Conservation (phyloP, 2,888 invertebrate species). For the Luperina testacea region DNA sequence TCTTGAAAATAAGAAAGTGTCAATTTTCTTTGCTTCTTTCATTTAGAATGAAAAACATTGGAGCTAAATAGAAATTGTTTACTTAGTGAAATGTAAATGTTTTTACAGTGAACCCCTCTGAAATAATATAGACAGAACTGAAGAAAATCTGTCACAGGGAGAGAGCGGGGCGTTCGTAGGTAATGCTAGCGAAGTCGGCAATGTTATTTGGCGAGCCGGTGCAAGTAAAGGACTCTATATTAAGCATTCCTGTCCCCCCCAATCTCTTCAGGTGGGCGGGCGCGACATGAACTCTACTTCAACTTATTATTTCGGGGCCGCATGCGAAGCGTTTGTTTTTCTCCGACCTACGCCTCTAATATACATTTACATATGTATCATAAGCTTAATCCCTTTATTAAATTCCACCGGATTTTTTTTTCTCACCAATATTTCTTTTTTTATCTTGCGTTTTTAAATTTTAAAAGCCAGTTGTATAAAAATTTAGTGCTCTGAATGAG, state of each 20-base stretch:
- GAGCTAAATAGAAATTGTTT: slow-evolving; percentile 55
- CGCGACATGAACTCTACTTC: slow-evolving; percentile 85
- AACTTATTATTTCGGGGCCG: slow-evolving; percentile 88
- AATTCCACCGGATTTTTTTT: slow-evolving; percentile 75
- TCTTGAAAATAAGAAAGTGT: slow-evolving; percentile 51
- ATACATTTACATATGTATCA: slow-evolving; percentile 81
- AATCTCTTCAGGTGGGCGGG: slow-evolving; percentile 87
- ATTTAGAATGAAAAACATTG: slow-evolving; percentile 51
- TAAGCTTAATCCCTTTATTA: slow-evolving; percentile 85
- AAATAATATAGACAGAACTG: slow-evolving; percentile 62
- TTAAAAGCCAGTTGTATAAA: slow-evolving; percentile 54
- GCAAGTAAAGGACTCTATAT: slow-evolving; percentile 89
- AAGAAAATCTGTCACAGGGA: slow-evolving; percentile 71
- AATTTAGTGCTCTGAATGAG: slow-evolving; percentile 50
- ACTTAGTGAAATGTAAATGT: slow-evolving; percentile 54
- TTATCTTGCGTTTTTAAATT: slow-evolving; percentile 59
- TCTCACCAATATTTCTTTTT: slow-evolving; percentile 70
- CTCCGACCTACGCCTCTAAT: slow-evolving; percentile 79
- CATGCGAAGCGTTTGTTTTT: slow-evolving; percentile 86
- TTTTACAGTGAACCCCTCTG: slow-evolving; percentile 57
- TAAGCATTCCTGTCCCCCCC: slow-evolving; percentile 88
- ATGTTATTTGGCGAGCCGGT: slow-evolving; percentile 87
- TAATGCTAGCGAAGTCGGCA: slow-evolving; percentile 80
- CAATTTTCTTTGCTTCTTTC: slow-evolving; percentile 46
- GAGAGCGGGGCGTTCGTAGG: slow-evolving; percentile 71